Base-by-base conservation (phyloP, 2,797 vertebrate genomes). In the Lepus townsendii region DNA sequence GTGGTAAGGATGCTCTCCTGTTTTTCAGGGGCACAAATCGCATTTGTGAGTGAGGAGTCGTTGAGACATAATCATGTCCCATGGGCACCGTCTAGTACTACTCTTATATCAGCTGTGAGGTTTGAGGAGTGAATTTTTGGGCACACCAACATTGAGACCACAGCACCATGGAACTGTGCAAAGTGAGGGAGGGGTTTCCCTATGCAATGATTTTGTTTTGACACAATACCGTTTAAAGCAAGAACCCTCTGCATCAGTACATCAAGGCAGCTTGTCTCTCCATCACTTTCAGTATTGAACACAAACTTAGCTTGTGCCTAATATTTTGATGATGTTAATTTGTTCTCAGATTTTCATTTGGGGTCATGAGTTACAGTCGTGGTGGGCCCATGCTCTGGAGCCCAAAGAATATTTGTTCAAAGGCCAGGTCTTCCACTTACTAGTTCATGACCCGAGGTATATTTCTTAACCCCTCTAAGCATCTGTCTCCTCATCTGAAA, bases 111-210 rank as follows among this genome's bases (percentile, higher is more conserved):
- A 12, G 1, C 1, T 3, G 13, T 47, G 32, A 77, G 50, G 35
- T 30, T n/a, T 14, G 57, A n/a, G 20, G 19, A 6, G 7, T 24
- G 4, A 3, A 60, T 77, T 47, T 16, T 19, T 5, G 5, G 3
- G 16, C 4, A 90, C 12, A 19, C 30, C 30, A 42, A 5, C 50
- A 9, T 52, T 47, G 26, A 76, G 47, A 57, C 71, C 32, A 57
- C 3, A 20, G 32, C 14, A 13, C n/a, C 24, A 3, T 10, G 5
- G 24, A 78, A 27, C 14, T 12, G 2, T 30, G 22, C 19, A 17
- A 8, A 22, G 12, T 13, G 42, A 38, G 17, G 4, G 11, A 16
- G 6, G 2, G 1, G n/a, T 17, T 71, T 30, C 3, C 2, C 1
- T 24, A 11, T 16, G 22, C 50, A 12, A 16, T 47, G 24, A 24